Conservation (phyloP, 1,140 invertebrate genomes). For the Nymphalis io region DNA sequence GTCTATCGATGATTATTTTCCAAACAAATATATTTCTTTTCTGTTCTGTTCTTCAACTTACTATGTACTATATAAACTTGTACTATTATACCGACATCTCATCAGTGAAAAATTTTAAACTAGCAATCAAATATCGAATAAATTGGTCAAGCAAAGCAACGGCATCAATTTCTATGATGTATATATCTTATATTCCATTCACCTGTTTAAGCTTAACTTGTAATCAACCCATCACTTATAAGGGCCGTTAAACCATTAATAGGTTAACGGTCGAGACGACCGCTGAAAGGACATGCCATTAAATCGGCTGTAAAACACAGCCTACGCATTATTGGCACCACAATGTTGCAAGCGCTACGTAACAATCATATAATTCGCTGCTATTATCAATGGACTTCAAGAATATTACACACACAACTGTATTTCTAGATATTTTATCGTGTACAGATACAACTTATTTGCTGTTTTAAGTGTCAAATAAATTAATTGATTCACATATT, state of each 20-base stretch:
- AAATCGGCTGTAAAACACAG: slow-evolving; percentile 25
- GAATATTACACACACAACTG: too few species aligned
- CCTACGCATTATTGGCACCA: slow-evolving; percentile 22
- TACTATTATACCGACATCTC: too few species aligned
- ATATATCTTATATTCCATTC: not conserved
- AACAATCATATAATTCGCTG: slow-evolving; percentile 15
- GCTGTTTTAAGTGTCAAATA: too few species aligned
- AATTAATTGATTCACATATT: too few species aligned
- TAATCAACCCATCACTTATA: slow-evolving; percentile 10
- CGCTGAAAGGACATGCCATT: slow-evolving; percentile 24
- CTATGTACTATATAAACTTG: too few species aligned
- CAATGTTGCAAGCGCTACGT: slow-evolving; percentile 18
- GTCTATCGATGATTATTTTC: too few species aligned
- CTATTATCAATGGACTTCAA: slow-evolving; percentile 1
- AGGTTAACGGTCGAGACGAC: slow-evolving; percentile 11
- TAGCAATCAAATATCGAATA: too few species aligned
- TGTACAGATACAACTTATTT: too few species aligned
- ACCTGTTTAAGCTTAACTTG: not conserved
- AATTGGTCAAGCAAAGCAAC: too few species aligned
- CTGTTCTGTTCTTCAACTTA: too few species aligned
- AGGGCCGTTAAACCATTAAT: slow-evolving; percentile 16
- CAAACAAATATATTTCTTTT: too few species aligned
- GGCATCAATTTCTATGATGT: not conserved
- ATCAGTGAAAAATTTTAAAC: too few species aligned
- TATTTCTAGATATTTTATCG: not conserved